Percentiles rank a stretch among this genome's conserved stretches.
These are phyloP conservation scores for Pandemis heparana DNA, from an alignment of 2,888 invertebrate genomes.

Conservation along the genomic window DNA sequence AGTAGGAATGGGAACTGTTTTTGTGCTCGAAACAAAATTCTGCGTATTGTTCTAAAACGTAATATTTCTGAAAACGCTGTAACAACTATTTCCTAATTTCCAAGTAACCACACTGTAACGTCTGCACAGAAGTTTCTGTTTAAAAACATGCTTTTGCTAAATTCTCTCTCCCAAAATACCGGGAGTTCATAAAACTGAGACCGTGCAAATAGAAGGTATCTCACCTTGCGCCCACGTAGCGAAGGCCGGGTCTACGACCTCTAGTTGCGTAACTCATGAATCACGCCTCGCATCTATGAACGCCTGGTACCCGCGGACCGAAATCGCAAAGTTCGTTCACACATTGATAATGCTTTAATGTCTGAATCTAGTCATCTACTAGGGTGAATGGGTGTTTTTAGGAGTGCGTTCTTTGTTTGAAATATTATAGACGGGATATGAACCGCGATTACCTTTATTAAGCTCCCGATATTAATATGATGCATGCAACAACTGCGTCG, in stretches of 20 bases:
- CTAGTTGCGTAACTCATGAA: conserved; percentile 31
- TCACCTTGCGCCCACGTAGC: conserved; percentile 37
- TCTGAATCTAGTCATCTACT: too few species aligned
- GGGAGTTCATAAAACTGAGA: conserved; percentile 1
- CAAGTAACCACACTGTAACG: not conserved
- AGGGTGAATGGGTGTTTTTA: too few species aligned
- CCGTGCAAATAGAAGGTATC: not conserved
- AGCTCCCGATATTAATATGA: too few species aligned
- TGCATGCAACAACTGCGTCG: too few species aligned
- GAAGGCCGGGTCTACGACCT: conserved; percentile 39
- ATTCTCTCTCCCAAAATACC: not conserved
- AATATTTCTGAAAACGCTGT: not conserved
- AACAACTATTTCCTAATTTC: not conserved
- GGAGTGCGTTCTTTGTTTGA: too few species aligned
- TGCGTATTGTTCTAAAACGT: not conserved
- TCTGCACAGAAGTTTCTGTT: not conserved
- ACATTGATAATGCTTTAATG: not conserved
- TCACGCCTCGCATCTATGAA: conserved; percentile 29
- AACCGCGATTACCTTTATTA: too few species aligned
- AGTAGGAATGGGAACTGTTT: too few species aligned
- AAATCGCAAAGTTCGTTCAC: conserved; percentile 36
- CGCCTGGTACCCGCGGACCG: conserved; percentile 16
- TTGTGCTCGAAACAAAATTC: not conserved
- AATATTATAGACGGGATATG: too few species aligned
- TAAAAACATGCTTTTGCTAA: not conserved